phyloP scores from a whole-genome alignment of 2,113 vertebrate species.

The Engraulis encrasicolus region DNA sequence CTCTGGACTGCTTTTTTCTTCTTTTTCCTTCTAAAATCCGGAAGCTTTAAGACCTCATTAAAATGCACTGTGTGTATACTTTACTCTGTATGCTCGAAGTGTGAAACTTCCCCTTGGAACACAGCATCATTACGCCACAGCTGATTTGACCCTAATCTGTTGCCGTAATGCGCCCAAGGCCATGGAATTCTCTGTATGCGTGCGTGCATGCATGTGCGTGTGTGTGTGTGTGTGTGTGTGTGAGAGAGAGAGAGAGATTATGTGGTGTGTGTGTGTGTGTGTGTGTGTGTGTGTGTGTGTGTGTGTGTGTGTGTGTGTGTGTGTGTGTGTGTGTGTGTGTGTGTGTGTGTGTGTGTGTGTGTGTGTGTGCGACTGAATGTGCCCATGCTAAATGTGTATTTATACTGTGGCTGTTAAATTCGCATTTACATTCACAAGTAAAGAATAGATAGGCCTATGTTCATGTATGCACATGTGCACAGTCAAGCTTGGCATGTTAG shows the following conservation, averaged over 20 bases:
- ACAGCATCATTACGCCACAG: not conserved
- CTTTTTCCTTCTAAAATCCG: not conserved
- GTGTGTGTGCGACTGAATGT: not conserved
- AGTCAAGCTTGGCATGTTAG: too few species aligned
- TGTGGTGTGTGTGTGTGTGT: slow-evolving; percentile 25
- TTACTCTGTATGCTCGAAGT: not conserved
- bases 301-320: not conserved
- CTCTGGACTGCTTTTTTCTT: not conserved
- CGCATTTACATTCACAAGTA: too few species aligned
- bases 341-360: not conserved
- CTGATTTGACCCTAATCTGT: not conserved
- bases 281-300: slow-evolving; percentile 3
- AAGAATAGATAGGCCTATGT: not conserved
- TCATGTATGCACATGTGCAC: not conserved
- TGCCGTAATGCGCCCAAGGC: not conserved
- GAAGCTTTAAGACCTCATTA: not conserved
- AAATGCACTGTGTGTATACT: not conserved
- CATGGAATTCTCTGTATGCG: not conserved
- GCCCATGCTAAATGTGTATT: too few species aligned
- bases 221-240: not conserved
- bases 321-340: slow-evolving; percentile 32
- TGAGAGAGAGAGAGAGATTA: not conserved
- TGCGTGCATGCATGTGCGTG: not conserved
- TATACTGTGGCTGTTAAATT: too few species aligned
- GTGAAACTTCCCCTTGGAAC: not conserved